These are phyloP conservation scores for Pseudonaja textilis DNA, from an alignment of 2,113 vertebrate genomes.

Conservation along the genomic window DNA sequence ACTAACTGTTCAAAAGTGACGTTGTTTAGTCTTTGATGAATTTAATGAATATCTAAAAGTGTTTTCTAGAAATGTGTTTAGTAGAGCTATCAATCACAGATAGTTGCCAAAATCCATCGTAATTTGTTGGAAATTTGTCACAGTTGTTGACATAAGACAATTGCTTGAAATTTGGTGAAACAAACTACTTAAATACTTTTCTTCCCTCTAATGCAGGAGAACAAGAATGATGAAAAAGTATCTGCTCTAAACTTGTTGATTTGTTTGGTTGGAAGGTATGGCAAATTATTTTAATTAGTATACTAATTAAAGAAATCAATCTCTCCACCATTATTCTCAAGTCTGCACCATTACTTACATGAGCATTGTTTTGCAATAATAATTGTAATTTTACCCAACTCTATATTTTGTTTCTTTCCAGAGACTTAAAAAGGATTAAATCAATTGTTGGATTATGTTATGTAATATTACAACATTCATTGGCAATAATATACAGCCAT, in stretches of 20 bases:
- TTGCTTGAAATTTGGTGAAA: background rate
- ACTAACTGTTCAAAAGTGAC: background rate
- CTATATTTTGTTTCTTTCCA: background rate
- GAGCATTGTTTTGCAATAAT: background rate
- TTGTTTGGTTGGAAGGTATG: constrained; percentile 95
- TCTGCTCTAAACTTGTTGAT: constrained; percentile 93
- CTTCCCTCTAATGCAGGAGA: constrained; percentile 73
- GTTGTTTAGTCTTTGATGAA: background rate
- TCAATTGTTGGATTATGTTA: background rate
- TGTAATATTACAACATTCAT: background rate
- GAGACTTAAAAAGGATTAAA: background rate
- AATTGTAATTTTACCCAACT: background rate
- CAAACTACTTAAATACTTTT: background rate
- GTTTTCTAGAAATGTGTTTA: background rate
- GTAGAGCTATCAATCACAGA: background rate
- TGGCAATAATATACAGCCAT: background rate
- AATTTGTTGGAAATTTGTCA: background rate
- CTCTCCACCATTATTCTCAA: background rate
- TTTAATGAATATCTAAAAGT: background rate
- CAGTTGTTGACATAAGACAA: background rate
- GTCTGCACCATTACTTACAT: background rate
- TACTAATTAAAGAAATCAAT: background rate
- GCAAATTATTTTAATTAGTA: background rate
- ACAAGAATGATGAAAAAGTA: constrained; percentile 83
- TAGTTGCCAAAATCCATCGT: background rate